Conservation (phyloP, 1,140 invertebrate species). For the Drosophila melanogaster region DNA sequence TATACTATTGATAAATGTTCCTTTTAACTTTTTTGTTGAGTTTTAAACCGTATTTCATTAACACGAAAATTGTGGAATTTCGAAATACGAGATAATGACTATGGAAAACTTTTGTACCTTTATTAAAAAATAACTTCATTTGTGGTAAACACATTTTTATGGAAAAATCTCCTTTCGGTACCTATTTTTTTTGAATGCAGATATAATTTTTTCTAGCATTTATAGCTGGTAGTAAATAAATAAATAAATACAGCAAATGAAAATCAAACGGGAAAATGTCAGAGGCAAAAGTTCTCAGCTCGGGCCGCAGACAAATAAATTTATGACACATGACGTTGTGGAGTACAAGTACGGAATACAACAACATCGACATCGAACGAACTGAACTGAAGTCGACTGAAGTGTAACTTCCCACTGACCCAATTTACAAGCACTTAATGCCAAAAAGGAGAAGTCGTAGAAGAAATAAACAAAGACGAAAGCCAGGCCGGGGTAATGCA, state of each 20-base stretch:
- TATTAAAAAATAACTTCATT: no score
- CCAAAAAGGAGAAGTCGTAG: slow-evolving; percentile 82
- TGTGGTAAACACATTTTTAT: no score
- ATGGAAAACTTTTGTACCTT: no score
- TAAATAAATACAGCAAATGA: slow-evolving; percentile 63
- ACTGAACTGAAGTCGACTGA: slow-evolving; percentile 48
- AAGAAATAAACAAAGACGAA: slow-evolving; percentile 83
- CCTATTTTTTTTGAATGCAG: neutral
- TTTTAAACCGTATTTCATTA: no score
- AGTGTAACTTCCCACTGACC: slow-evolving; percentile 83
- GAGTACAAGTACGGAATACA: slow-evolving; percentile 33
- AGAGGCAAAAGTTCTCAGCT: slow-evolving; percentile 67
- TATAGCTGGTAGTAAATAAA: slow-evolving; percentile 58
- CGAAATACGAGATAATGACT: no score
- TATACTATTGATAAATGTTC: neutral
- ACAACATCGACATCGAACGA: slow-evolving; percentile 16
- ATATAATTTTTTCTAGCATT: slow-evolving; percentile 31
- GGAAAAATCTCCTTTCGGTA: no score
- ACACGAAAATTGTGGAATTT: no score
- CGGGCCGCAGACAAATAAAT: slow-evolving; percentile 60
- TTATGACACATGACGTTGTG: slow-evolving; percentile 77
- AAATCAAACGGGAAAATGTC: slow-evolving; percentile 54
- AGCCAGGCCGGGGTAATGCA: slow-evolving; percentile 80
- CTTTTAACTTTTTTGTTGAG: no score
- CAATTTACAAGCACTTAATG: slow-evolving; percentile 84